Evolutionary conservation across 2,888 invertebrate genomes (phyloP), one percentile per base, ranked within the genome.

Genomic region (Seira ritae): DNA sequence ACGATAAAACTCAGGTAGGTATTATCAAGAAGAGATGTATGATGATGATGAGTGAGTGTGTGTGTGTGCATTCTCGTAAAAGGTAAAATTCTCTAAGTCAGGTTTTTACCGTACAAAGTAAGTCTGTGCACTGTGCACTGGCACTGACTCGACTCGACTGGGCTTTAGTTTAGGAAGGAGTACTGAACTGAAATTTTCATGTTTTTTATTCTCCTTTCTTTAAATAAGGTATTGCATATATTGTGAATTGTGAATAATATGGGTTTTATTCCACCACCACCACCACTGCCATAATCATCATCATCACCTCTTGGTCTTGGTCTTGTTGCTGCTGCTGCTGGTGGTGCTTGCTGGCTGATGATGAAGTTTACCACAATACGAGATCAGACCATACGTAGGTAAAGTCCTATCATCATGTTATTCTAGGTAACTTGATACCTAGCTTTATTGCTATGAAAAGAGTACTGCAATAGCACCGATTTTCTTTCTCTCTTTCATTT

Each of bases 351-450:
- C n/a, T n/a, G n/a, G n/a, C 6, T 42, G 42, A 42, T 42, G 42
- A 42, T 42, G 42, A 42, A 42, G 42, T 42, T 31, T 55, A 55
- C 55, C 55, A 55, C 55, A 55, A 55, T 55, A 55, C 55, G 12
- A 55, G 55, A 55, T 55, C 55, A 55, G 55, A 55, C 55, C 55
- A 55, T n/a, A 55, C 55, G 3, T 55, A 55, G 55, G 55, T 55
- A 55, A 55, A 55, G 55, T 17, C 15, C 55, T 55, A 55, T 55
- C 55, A 55, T 55, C 73, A 37, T 73, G 73, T 65, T 73, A 73
- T 73, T 73, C 37, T n/a, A 73, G 73, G 73, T 23, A 73, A 73
- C 65, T 73, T 73, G 73, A 65, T 73, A 65, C 72, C 72, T 31
- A 31, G 31, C 31, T 72, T 72, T 60, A 72, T 60, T 72, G 72